Conservation (phyloP, 2,888 invertebrate species). For the Pantelozetes paolii region DNA sequence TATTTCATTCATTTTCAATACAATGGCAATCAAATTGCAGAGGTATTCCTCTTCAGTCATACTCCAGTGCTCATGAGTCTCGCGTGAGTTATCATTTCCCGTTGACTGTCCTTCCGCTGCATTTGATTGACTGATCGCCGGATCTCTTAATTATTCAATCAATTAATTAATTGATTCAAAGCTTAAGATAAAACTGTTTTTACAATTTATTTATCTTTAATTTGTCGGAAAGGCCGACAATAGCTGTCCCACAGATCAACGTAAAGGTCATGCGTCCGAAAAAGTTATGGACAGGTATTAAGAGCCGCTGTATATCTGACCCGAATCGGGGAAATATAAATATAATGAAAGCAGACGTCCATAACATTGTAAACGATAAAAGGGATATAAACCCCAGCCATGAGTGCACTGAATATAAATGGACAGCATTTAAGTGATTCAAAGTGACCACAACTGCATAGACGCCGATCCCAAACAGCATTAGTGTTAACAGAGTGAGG, state of each 20-base stretch:
- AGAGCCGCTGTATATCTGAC: background rate
- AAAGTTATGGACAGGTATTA: constrained; percentile 4
- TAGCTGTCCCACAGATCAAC: background rate
- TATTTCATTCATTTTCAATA: background rate
- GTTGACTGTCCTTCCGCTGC: no score
- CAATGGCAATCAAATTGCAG: background rate
- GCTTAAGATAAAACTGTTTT: background rate
- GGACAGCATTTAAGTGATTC: background rate
- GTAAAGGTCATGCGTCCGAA: background rate
- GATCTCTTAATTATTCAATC: background rate
- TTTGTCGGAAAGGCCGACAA: constrained; percentile 10
- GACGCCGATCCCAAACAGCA: background rate
- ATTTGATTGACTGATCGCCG: background rate
- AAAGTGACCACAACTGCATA: background rate
- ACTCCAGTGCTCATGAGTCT: background rate
- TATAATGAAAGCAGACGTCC: background rate
- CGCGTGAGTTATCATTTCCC: background rate
- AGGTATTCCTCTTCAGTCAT: background rate
- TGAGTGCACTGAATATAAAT: constrained; percentile 27
- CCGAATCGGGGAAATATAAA: constrained; percentile 14
- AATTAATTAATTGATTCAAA: background rate
- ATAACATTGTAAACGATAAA: background rate
- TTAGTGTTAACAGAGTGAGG: background rate
- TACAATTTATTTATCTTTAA: background rate
- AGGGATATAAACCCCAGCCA: background rate